phyloP scores from a whole-genome alignment of 1,140 invertebrate species.

The Drosophila insularis region DNA sequence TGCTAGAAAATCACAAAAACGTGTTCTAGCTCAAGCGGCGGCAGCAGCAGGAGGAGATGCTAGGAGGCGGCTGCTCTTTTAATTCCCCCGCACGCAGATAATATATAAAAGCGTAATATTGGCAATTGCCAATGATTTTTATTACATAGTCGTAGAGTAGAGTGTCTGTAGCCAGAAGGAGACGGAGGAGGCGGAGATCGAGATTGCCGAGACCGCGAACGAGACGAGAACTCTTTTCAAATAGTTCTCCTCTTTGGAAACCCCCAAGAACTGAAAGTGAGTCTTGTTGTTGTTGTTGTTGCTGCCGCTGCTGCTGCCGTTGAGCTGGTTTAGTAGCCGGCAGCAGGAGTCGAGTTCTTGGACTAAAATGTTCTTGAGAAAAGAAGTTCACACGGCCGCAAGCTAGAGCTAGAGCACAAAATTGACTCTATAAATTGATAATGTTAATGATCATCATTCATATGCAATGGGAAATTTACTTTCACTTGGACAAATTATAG shows the following conservation, averaged over 20 bases:
- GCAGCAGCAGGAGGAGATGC: background rate
- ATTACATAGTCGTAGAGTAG: constrained; percentile 51
- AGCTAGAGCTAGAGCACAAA: constrained; percentile 24
- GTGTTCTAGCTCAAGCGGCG: constrained; percentile 50
- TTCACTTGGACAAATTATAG: constrained; percentile 1
- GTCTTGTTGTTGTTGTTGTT: constrained; percentile 36
- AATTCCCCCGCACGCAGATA: constrained; percentile 65
- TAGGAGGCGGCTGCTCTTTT: constrained; percentile 38
- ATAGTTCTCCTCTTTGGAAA: constrained; percentile 45
- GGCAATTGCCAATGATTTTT: constrained; percentile 80
- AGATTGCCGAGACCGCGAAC: background rate
- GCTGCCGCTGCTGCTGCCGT: constrained; percentile 12
- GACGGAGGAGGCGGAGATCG: background rate
- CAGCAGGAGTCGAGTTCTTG: constrained; percentile 13
- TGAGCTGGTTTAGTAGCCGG: constrained; percentile 37
- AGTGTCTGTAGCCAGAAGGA: constrained; percentile 5
- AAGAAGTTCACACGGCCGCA: constrained; percentile 65
- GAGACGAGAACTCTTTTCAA: constrained; percentile 29
- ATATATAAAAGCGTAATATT: constrained; percentile 78
- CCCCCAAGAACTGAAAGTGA: constrained; percentile 59
- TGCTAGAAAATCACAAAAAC: constrained; percentile 82
- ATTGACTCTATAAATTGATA: constrained; percentile 1
- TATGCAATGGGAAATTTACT: constrained; percentile 11
- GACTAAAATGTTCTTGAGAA: background rate
- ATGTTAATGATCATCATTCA: no score